phyloP scores from a whole-genome alignment of 2,888 invertebrate species.

The Drosophila vallismaia region DNA sequence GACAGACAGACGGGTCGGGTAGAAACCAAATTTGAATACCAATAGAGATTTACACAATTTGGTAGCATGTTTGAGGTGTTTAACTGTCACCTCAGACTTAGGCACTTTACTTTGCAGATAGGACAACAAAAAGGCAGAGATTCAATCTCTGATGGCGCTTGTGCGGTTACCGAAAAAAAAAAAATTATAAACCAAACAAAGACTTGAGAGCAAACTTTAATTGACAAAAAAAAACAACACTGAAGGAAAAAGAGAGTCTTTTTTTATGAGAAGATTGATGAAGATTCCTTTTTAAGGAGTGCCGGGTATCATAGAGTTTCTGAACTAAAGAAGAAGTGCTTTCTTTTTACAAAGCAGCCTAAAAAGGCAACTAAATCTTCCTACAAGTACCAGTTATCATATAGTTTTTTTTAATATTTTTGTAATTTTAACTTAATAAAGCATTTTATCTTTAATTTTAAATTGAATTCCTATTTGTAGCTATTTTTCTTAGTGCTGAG shows the following conservation, averaged over 20 bases:
- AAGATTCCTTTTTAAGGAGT: not conserved
- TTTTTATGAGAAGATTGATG: not conserved
- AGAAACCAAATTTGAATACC: slow-evolving; percentile 39
- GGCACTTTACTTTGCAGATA: slow-evolving; percentile 50
- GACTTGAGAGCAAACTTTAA: not conserved
- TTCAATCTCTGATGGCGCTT: slow-evolving; percentile 22
- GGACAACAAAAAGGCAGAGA: not conserved
- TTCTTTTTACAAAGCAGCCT: no score
- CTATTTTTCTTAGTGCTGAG: not conserved
- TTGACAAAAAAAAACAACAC: not conserved
- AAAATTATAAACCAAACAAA: slow-evolving; percentile 5
- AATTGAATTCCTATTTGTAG: not conserved
- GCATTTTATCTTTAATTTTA: not conserved
- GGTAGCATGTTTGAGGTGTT: slow-evolving; percentile 79
- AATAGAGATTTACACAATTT: slow-evolving; percentile 58
- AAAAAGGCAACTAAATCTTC: no score
- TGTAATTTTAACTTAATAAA: no score
- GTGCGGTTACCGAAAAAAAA: not conserved
- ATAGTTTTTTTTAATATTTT: no score
- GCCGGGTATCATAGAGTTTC: not conserved
- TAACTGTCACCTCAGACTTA: slow-evolving; percentile 80
- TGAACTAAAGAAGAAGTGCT: no score
- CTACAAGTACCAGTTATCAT: no score
- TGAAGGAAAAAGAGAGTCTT: not conserved
- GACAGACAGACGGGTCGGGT: slow-evolving; percentile 26